phyloP scores from a whole-genome alignment of 1,140 invertebrate genomes.

The Drosophila pseudoobscura region DNA sequence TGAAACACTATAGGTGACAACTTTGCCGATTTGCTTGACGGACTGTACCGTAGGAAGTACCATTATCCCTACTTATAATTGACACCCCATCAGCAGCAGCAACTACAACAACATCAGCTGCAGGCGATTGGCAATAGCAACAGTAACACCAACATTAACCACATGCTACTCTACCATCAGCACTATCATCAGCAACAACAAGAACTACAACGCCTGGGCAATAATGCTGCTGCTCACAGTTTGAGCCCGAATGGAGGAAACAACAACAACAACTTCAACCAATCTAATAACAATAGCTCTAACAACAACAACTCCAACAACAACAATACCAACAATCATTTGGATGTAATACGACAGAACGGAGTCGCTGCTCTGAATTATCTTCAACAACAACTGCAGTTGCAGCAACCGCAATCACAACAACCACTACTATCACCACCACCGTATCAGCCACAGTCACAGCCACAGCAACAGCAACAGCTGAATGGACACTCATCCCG shows the following conservation, averaged over 20 bases:
- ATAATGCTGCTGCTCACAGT: constrained; percentile 41
- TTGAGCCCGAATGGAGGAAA: constrained; percentile 41
- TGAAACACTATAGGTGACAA: constrained; percentile 63
- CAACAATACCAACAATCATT: constrained; percentile 6
- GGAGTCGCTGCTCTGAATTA: constrained; percentile 41
- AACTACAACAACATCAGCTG: constrained; percentile 68
- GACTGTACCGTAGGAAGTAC: constrained; percentile 81
- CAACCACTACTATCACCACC: constrained; percentile 14
- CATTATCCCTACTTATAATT: constrained; percentile 83
- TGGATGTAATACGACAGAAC: constrained; percentile 39
- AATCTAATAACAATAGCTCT: constrained; percentile 5
- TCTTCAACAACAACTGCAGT: constrained; percentile 33
- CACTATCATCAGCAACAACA: constrained; percentile 41
- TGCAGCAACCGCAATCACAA: constrained; percentile 8
- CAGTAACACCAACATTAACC: constrained; percentile 34
- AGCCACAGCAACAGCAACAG: too few relatives aligned
- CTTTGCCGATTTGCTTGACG: constrained; percentile 79
- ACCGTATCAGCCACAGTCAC: too few relatives aligned
- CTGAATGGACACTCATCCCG: neutral
- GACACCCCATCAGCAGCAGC: constrained; percentile 75
- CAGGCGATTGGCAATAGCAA: constrained; percentile 54
- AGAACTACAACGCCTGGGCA: constrained; percentile 41
- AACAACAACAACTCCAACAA: constrained; percentile 6
- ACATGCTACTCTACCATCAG: constrained; percentile 51
- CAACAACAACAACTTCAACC: constrained; percentile 22